Percentiles rank a stretch among this genome's conserved stretches.
phyloP scores from a whole-genome alignment of 30 jellyfish, hydroid and myxozoan genomes.

The Phacellophora camtschatica region DNA sequence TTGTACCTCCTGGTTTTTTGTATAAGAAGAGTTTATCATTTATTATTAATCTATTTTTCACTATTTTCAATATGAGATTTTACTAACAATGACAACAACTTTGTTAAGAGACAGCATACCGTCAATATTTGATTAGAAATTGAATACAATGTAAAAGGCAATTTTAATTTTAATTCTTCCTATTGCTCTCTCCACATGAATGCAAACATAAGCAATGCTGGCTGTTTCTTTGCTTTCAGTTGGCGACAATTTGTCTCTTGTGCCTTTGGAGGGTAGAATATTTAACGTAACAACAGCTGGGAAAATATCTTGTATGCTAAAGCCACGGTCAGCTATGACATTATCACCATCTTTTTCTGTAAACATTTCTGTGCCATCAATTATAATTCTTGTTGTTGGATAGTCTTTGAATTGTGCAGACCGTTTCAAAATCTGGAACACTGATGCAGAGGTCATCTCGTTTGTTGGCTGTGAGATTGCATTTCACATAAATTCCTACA shows the following conservation, averaged over 20 bases:
- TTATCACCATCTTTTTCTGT: constrained; percentile 48
- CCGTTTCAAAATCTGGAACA: neutral
- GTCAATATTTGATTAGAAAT: constrained; percentile 8
- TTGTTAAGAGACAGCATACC: neutral
- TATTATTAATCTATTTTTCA: too few relatives aligned
- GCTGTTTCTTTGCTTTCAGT: constrained; percentile 27
- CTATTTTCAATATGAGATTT: neutral
- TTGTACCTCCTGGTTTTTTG: too few relatives aligned
- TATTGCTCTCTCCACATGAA: constrained; percentile 49
- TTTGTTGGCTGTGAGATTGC: constrained; percentile 31
- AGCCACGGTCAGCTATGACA: constrained; percentile 70
- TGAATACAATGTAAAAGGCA: neutral
- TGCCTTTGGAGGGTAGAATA: constrained; percentile 38
- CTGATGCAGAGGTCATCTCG: neutral
- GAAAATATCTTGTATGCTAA: constrained; percentile 17
- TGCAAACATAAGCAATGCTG: constrained; percentile 19
- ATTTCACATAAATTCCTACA: constrained; percentile 3
- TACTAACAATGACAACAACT: neutral
- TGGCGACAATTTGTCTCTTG: constrained; percentile 29
- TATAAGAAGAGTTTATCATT: too few relatives aligned
- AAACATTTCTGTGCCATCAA: constrained; percentile 59
- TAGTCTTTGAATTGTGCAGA: constrained; percentile 29
- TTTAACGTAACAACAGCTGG: constrained; percentile 28
- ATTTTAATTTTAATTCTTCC: constrained; percentile 24
- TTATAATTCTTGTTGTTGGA: constrained; percentile 37